Base-by-base conservation (phyloP, 1,140 invertebrate genomes). In the Onthophagus taurus region DNA sequence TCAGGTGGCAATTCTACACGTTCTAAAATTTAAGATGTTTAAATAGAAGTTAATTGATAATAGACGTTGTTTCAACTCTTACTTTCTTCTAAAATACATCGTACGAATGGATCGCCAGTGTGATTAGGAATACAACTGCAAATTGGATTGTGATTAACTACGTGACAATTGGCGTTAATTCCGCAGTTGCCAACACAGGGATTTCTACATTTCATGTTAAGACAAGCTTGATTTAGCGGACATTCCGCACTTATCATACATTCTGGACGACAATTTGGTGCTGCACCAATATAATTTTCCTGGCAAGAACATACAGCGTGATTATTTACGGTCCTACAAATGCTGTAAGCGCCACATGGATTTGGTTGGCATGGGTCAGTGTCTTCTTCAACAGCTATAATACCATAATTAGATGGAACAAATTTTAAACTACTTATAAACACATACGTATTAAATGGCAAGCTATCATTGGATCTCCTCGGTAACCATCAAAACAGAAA, bases 61-160 rank as follows among this genome's bases (percentile, higher is more conserved):
- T 7, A 26, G n/a, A n/a, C n/a, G n/a, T n/a, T n/a, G n/a, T n/a
- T n/a, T n/a, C n/a, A n/a, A 26, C 6, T 58, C 61, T 69, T 72
- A 80, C 77, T 66, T 68, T 70, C 65, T 55, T 71, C 54, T 16
- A 58, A 51, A 35, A 62, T 63, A 59, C 85, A 87, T 48, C 74
- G 66, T 19, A 76, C 59, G 51, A 85, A 85, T 26, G 85, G 83
- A 72, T 89, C 80, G 24, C 85, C 83, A 44, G 72, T 72, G 60
- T 74, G 80, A 43, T 75, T 72, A 39, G 69, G 53, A 14, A 71
- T 69, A 57, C 85, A 88, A 55, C 73, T 74, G 58, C 84, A 71
- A 55, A 77, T 76, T 21, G 80, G 74, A 49, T 75, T 67, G 56
- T 82, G 80, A 63, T 77, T 77, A 8, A 73, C 68, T 21, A 80